Evolutionary conservation across 2,113 vertebrate species (phyloP).

Genomic region (Saguinus imperator): DNA sequence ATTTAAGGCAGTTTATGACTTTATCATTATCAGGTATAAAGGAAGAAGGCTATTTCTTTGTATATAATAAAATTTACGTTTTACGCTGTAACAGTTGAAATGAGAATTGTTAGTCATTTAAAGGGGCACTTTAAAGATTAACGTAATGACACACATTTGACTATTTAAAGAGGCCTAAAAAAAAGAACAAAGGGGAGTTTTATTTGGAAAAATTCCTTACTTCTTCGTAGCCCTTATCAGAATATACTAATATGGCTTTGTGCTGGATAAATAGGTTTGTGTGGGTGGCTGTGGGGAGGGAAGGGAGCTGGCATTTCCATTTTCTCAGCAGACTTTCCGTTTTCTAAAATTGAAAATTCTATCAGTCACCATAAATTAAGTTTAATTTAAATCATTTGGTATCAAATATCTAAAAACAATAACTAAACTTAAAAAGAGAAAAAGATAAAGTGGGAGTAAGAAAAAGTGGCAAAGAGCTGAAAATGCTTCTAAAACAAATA

Average conservation of each 20-base stretch:
- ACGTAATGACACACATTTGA: neutral
- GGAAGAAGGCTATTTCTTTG: conserved; percentile 23
- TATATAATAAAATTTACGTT: conserved; percentile 44
- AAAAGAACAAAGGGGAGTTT: neutral
- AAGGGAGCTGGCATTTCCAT: neutral
- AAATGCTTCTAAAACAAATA: conserved; percentile 9
- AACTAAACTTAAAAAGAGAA: neutral
- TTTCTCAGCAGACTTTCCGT: neutral
- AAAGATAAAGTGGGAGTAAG: neutral
- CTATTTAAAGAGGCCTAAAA: conserved; percentile 27
- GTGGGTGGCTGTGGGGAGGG: neutral
- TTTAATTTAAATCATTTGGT: conserved; percentile 49
- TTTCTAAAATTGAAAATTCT: conserved; percentile 49
- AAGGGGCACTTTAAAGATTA: conserved; percentile 37
- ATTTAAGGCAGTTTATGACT: conserved; percentile 4
- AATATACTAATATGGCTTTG: conserved; percentile 8
- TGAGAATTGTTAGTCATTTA: conserved; percentile 37
- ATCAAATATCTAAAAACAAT: conserved; percentile 38
- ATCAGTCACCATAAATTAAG: neutral
- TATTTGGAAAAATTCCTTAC: neutral
- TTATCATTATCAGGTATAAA: conserved; percentile 35
- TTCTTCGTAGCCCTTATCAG: neutral
- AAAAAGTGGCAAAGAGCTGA: neutral
- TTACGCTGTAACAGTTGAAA: conserved; percentile 26
- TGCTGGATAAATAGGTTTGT: neutral